Percentiles rank a stretch among this genome's conserved stretches.
Evolutionary conservation across 2,113 vertebrate genomes (phyloP).

Genomic region (Trochalopteron elliotii): DNA sequence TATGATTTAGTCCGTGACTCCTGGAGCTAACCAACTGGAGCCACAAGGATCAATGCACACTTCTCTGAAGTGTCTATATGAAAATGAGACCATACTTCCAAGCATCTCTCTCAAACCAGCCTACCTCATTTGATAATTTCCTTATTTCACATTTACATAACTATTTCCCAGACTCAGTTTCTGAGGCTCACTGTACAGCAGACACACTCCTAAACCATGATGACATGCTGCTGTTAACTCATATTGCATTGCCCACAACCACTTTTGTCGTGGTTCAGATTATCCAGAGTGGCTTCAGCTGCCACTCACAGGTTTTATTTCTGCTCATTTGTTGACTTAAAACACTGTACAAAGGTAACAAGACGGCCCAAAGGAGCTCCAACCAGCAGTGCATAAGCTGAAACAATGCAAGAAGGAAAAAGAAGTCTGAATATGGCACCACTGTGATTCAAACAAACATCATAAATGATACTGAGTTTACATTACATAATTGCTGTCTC

Average conservation of each 20-base stretch:
- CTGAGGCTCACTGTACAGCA: not conserved
- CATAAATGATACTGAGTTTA: not conserved
- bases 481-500: not conserved
- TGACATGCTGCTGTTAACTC: not conserved
- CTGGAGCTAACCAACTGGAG: not conserved
- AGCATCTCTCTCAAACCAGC: not conserved
- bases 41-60: not conserved
- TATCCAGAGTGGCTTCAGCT: not conserved
- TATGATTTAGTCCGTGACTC: not conserved
- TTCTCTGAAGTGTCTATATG: not conserved
- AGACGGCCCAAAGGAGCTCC: not conserved
- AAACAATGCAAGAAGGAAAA: not conserved
- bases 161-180: not conserved
- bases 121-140: not conserved
- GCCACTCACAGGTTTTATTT: not conserved
- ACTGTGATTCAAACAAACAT: not conserved
- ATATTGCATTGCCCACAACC: not conserved
- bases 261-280: not conserved
- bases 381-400: not conserved
- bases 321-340: not conserved
- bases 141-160: not conserved
- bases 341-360: not conserved
- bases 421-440: not conserved
- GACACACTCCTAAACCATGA: not conserved
- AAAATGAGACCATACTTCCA: not conserved